These are phyloP conservation scores for Drosophila takahashii DNA, from an alignment of 1,140 invertebrate species.

Conservation along the genomic window DNA sequence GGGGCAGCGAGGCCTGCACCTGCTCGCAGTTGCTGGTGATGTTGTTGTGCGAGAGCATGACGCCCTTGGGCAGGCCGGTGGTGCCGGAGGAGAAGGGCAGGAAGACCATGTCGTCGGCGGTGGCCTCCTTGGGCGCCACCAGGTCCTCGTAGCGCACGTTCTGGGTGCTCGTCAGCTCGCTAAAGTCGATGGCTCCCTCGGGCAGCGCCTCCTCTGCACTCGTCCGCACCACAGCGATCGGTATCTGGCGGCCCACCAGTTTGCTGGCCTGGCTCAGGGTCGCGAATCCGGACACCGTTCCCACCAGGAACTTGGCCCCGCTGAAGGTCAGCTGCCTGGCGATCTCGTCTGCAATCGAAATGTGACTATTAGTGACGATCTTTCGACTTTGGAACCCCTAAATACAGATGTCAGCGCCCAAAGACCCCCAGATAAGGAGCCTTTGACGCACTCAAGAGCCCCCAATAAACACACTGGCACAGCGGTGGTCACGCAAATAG, in stretches of 20 bases:
- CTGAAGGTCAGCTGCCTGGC: constrained; percentile 88
- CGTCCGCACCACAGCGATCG: constrained; percentile 86
- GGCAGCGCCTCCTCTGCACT: constrained; percentile 82
- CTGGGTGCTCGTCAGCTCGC: constrained; percentile 85
- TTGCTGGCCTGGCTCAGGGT: constrained; percentile 85
- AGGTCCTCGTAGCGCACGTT: constrained; percentile 85
- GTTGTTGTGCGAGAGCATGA: constrained; percentile 91
- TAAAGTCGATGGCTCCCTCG: constrained; percentile 86
- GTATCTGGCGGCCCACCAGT: constrained; percentile 85
- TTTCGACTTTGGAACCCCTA: constrained; percentile 38
- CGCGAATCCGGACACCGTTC: constrained; percentile 86
- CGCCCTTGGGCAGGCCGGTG: constrained; percentile 95
- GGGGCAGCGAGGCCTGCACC: constrained; percentile 74
- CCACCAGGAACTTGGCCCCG: constrained; percentile 89
- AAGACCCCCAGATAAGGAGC: constrained; percentile 19
- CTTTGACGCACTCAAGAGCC: constrained; percentile 33
- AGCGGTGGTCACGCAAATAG: constrained; percentile 11
- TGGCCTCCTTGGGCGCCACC: constrained; percentile 80
- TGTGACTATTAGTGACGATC: constrained; percentile 23
- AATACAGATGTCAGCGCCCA: constrained; percentile 13
- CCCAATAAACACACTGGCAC: constrained; percentile 21
- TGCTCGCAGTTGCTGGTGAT: constrained; percentile 86
- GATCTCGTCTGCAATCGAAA: constrained; percentile 89
- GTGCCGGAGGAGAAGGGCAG: constrained; percentile 93
- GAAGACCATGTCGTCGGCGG: constrained; percentile 85